These are phyloP conservation scores for Xyrauchen texanus DNA, from an alignment of 2,113 vertebrate genomes.

Conservation along the genomic window DNA sequence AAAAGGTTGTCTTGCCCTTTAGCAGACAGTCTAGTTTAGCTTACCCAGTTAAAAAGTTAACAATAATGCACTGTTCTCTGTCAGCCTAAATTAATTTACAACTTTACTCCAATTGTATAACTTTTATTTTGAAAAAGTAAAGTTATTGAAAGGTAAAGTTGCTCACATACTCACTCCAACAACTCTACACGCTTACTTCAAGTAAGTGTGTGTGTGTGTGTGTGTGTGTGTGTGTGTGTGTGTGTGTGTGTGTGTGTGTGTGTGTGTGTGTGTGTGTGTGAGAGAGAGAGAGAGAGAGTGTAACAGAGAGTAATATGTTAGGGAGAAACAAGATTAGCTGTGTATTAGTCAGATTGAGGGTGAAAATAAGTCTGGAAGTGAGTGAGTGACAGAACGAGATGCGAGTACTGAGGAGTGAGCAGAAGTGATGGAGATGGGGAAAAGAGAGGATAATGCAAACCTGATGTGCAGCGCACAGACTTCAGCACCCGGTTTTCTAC, in stretches of 20 bases:
- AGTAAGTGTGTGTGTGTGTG: too few species aligned
- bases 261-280: neutral
- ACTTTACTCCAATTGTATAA: too few species aligned
- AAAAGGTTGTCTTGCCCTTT: too few species aligned
- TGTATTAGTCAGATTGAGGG: slow-evolving; percentile 3
- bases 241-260: neutral
- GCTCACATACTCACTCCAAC: too few species aligned
- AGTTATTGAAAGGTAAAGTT: too few species aligned
- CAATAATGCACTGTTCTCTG: too few species aligned
- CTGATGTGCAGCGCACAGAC: slow-evolving; percentile 88
- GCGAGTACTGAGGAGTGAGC: neutral
- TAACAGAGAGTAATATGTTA: neutral
- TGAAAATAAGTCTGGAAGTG: slow-evolving; percentile 3
- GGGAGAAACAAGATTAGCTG: neutral
- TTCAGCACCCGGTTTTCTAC: slow-evolving; percentile 78
- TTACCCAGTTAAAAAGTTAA: too few species aligned
- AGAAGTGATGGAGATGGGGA: slow-evolving; percentile 35
- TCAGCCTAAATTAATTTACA: too few species aligned
- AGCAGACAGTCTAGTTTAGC: too few species aligned
- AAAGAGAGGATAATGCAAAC: slow-evolving; percentile 71
- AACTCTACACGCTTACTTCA: too few species aligned
- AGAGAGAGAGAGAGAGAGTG: neutral
- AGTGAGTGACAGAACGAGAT: slow-evolving; percentile 33
- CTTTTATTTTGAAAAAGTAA: too few species aligned
- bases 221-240: neutral